Conservation (phyloP, 2,797 vertebrate species). For the Spondyliosoma cantharus region DNA sequence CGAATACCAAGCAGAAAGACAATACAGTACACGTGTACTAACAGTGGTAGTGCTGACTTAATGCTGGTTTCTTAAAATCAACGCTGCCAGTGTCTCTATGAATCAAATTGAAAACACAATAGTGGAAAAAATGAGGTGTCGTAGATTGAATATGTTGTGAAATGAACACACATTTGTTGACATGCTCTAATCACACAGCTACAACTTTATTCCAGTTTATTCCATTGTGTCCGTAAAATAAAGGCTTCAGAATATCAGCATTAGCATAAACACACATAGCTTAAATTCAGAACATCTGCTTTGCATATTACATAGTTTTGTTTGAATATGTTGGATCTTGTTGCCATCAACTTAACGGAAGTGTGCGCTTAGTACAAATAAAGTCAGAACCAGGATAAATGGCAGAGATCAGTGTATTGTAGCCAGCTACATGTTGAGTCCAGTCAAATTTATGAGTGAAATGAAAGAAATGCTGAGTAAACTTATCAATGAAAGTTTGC, state of each 20-base stretch:
- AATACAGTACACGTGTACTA: not conserved
- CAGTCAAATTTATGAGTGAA: too few relatives aligned
- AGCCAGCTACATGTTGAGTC: too few relatives aligned
- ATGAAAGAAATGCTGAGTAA: too few relatives aligned
- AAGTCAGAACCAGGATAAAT: too few relatives aligned
- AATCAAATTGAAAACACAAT: conserved; percentile 6
- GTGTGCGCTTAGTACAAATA: too few relatives aligned
- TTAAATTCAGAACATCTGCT: too few relatives aligned
- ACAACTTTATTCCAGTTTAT: not conserved
- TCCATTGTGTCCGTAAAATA: not conserved
- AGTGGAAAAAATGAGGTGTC: not conserved
- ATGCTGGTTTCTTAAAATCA: not conserved
- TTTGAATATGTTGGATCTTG: too few relatives aligned
- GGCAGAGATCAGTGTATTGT: too few relatives aligned
- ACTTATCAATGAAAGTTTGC: too few relatives aligned
- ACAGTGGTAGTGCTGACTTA: not conserved
- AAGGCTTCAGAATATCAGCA: not conserved
- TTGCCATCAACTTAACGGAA: too few relatives aligned
- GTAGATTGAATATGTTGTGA: not conserved
- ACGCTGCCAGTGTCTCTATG: not conserved
- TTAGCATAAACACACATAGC: too few relatives aligned
- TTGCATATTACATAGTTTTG: too few relatives aligned
- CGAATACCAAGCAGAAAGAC: conserved; percentile 3
- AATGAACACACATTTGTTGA: not conserved
- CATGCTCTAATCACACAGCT: not conserved